Evolutionary conservation across 2,888 invertebrate species (phyloP), one percentile per base, ranked within the genome.

Genomic region (Apamea anceps): DNA sequence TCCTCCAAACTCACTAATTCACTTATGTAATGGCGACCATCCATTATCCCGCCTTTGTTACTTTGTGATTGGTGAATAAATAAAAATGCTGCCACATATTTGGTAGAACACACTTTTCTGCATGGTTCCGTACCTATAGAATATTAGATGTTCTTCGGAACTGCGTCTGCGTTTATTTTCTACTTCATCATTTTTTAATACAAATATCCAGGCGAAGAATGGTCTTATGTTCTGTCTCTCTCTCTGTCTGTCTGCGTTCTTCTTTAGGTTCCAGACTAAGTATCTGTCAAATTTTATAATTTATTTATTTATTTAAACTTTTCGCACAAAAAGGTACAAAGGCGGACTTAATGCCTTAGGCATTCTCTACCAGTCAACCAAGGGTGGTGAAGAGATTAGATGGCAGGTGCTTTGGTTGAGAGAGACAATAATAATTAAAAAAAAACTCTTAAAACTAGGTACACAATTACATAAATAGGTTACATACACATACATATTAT

Each of bases 1-100:
- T 87, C 88, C 85, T 75, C 42, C 54, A 75, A 88, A 87, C 76
- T 80, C 65, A 67, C 80, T 89, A 86, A 88, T 88, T 89, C 80
- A 88, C 84, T 80, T 79, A 80, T 77, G 67, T 88, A 89, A 84
- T 84, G 79, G 68, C 80, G 71, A 42, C 70, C 75, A 86, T 89
- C 81, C 85, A 88, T 88, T 89, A 88, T 81, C 78, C 77, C 4
- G 74, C 70, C 79, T 78, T 79, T 80, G 80, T 80, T 72, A 83
- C 79, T 85, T 76, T 79, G 70, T 75, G 77, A 88, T 84, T 72
- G 65, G 77, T 79, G 67, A 86, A 87, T 88, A 86, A 81, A 85
- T 81, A 80, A 79, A 89, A 82, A 85, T 79, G 48, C 48, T 63
- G 13, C 21, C 76, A 37, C n/a, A 15, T 37, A 13, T 5, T 28